Base-by-base conservation (phyloP, 2,797 vertebrate species). In the Sylvia borin region DNA sequence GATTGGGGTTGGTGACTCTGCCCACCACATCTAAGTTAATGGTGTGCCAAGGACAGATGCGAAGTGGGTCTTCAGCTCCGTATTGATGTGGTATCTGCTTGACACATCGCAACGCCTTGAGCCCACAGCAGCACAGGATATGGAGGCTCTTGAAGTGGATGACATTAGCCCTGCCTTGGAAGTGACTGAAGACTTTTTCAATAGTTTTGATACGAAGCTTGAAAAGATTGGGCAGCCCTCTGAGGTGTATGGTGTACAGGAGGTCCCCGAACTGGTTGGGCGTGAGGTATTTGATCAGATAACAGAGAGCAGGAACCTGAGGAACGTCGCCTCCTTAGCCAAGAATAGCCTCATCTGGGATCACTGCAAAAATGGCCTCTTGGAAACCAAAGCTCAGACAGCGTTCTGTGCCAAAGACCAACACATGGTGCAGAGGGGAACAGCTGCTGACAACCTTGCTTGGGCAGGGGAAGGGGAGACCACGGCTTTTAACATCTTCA, bases 141-240 rank as follows among this genome's bases (percentile, higher is more conserved):
- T 99, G 99, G 99, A 99, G 93, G 98, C 98, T 73, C 96, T 98
- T 77, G 98, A 98, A 93, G 99, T 99, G 43, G 99, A 99, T 80
- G 99, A 99, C 87, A 99, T 99, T 94, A 99, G 99, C 97, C 99
- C 99, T 1, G 99, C 99, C 90, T 97, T 99, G 90, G 99, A 99
- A 97, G 99, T 99, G 76, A 99, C 99, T 1, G 99, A 99, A 96
- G 99, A 99, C 93, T 99, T 99, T 93, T 98, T 99, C 88, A 98
- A 98, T 95, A 98, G 98, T 93, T 98, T 99, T 85, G 99, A 99
- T 58, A 97, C 96, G n/a, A 98, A 98, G 45, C 97, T 98, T 72
- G 98, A 98, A 89, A 98, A 98, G 61, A 97, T 98, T 76, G 97
- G 97, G 26, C 98, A 98, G 57, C 97, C 98, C 12, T 97, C 98